Base-by-base conservation (phyloP, 2,113 vertebrate genomes). In the Gadus chalcogrammus region DNA sequence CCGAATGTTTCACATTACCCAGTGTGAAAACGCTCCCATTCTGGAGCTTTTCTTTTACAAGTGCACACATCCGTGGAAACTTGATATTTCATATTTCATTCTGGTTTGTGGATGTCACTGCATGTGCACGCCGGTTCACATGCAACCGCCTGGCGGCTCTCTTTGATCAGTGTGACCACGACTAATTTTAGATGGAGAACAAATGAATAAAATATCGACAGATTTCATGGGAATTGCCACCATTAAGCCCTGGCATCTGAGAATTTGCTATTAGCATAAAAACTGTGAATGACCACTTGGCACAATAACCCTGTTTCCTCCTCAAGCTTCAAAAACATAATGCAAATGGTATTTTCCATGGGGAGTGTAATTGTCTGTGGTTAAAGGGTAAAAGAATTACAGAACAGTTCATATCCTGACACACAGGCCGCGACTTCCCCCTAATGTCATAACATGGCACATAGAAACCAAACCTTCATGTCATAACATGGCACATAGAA, bases 31-130 rank as follows among this genome's bases (percentile, higher is more conserved):
- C 93, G 92, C 94, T 96, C 94, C 95, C 95, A 93, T 95, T 94
- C 94, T 96, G 95, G 92, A 91, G 92, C 92, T 95, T 95, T 96
- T 84, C 93, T 86, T 96, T 97, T 96, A 97, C 95, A 97, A 97
- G 96, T 95, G 94, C 94, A 93, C 94, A 91, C 95, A 97, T 94
- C 94, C 94, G 83, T 76, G 91, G 97, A 98, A 99, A 99, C 95
- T 92, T 87, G 96, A 99, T 97, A 96, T 98, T 99, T 97, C 97
- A 99, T 99, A 99, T 99, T 98, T 98, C 97, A 99, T 97, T 98
- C 95, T 99, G 95, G 94, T 97, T 95, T 94, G 95, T 92, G 94
- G 92, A 95, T 95, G 96, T 98, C 96, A 97, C 95, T 93, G 94
- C 92, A 92, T 96, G 88, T 64, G 94, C 94, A 97, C 92, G 93